Percentiles rank a stretch among this genome's conserved stretches.
phyloP scores from a whole-genome alignment of 2,888 invertebrate genomes.

The Drosophila paranaensis region DNA sequence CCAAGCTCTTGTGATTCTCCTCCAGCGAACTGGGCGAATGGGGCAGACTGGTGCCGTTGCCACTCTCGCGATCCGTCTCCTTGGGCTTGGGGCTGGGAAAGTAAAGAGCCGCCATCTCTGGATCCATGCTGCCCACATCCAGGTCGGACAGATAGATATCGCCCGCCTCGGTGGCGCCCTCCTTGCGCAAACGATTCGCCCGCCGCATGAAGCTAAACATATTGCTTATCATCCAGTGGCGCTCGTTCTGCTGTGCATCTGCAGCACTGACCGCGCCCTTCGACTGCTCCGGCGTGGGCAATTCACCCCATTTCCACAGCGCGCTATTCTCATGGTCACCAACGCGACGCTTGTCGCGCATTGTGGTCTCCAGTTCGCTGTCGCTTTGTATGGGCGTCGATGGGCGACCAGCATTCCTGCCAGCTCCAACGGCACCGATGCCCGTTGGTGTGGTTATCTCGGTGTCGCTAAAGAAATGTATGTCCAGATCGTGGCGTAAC shows the following conservation, averaged over 20 bases:
- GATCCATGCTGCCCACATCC: conserved; percentile 94
- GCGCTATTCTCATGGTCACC: conserved; percentile 78
- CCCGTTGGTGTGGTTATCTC: conserved; percentile 90
- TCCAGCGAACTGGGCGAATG: conserved; percentile 95
- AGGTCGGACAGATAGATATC: conserved; percentile 96
- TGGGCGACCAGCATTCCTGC: conserved; percentile 87
- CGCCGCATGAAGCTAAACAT: conserved; percentile 97
- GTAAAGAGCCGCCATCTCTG: conserved; percentile 95
- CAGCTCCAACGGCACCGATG: conserved; percentile 87
- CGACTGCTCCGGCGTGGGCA: conserved; percentile 86
- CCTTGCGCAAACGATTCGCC: conserved; percentile 87
- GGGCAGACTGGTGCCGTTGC: conserved; percentile 97
- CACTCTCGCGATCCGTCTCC: conserved; percentile 95
- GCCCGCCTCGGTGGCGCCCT: conserved; percentile 86
- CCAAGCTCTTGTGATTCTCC: conserved; percentile 91
- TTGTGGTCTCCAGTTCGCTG: conserved; percentile 93
- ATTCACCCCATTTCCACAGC: conserved; percentile 96
- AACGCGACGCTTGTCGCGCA: conserved; percentile 84
- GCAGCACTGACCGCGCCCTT: conserved; percentile 52
- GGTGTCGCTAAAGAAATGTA: conserved; percentile 97
- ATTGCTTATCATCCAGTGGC: conserved; percentile 92
- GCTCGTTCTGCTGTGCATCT: conserved; percentile 76
- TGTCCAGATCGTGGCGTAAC: conserved; percentile 87
- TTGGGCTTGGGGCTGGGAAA: conserved; percentile 87
- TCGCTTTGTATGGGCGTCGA: conserved; percentile 96